phyloP scores from a whole-genome alignment of 2,888 invertebrate species.

The Drosophila mettleri region DNA sequence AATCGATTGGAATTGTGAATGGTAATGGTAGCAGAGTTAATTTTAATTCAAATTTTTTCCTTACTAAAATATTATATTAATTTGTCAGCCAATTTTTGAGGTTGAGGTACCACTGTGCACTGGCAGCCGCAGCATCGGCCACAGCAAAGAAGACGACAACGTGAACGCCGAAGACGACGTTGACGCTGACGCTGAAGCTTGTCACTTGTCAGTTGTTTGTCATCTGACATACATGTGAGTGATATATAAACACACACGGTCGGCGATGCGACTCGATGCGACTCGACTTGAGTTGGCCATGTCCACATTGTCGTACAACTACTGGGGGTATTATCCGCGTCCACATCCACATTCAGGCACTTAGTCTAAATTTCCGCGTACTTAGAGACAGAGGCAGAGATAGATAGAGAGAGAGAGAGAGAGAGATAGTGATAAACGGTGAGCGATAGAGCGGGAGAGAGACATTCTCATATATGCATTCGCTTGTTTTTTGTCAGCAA shows the following conservation, averaged over 20 bases:
- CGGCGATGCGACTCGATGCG: slow-evolving; percentile 50
- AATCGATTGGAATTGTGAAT: too few species aligned
- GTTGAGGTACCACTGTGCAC: slow-evolving; percentile 54
- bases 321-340: slow-evolving; percentile 50
- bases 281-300: slow-evolving; percentile 55
- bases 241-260: slow-evolving; percentile 82
- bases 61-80: not conserved
- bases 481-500: slow-evolving; percentile 82
- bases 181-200: slow-evolving; percentile 75
- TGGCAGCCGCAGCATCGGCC: slow-evolving; percentile 40
- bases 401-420: not conserved
- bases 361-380: slow-evolving; percentile 75
- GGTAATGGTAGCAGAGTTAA: too few species aligned
- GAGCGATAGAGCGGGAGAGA: slow-evolving; percentile 1
- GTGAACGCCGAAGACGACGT: slow-evolving; percentile 44
- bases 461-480: slow-evolving; percentile 44
- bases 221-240: slow-evolving; percentile 83
- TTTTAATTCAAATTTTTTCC: too few species aligned
- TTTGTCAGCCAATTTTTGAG: slow-evolving; percentile 3
- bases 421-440: not conserved
- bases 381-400: slow-evolving; percentile 59
- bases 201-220: slow-evolving; percentile 84
- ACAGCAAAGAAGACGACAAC: slow-evolving; percentile 41
- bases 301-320: slow-evolving; percentile 38
- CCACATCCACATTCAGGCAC: slow-evolving; percentile 60